A percentile compares a stretch with the other conserved stretches of the same genome.
Evolutionary conservation across 2,888 invertebrate species (phyloP).

Genomic region (Lamellibrachia columna): DNA sequence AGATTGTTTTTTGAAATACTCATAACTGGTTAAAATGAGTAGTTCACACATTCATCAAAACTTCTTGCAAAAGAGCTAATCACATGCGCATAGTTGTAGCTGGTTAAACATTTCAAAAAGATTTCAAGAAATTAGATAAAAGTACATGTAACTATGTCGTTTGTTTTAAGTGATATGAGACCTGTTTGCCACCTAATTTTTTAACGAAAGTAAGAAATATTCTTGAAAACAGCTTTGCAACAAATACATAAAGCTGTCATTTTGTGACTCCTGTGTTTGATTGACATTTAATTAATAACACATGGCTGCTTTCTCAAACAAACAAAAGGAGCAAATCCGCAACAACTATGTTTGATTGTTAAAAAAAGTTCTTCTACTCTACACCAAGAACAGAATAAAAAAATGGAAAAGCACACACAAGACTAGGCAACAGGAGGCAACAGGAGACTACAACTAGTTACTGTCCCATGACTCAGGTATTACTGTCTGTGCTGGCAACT

Average conservation of each 20-base stretch:
- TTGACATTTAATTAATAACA: background rate
- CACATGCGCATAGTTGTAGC: background rate
- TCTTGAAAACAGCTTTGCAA: background rate
- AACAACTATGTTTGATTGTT: background rate
- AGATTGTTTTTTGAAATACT: background rate
- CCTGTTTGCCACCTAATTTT: background rate
- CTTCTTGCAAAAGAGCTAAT: background rate
- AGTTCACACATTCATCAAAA: background rate
- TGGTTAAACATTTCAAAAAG: too few species aligned
- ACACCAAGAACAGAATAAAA: background rate
- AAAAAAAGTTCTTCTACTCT: background rate
- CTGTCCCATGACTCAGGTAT: background rate
- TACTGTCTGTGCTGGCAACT: background rate
- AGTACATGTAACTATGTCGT: background rate
- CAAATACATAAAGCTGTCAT: background rate
- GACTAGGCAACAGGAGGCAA: background rate
- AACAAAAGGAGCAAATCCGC: background rate
- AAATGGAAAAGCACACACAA: background rate
- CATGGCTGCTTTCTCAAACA: background rate
- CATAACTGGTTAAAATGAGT: background rate
- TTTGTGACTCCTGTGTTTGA: background rate
- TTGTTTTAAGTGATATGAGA: background rate
- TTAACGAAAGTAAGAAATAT: background rate
- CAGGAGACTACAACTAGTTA: background rate
- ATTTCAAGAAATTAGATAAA: background rate